Conservation (phyloP, 1,140 invertebrate genomes). For the Heliconius himera region DNA sequence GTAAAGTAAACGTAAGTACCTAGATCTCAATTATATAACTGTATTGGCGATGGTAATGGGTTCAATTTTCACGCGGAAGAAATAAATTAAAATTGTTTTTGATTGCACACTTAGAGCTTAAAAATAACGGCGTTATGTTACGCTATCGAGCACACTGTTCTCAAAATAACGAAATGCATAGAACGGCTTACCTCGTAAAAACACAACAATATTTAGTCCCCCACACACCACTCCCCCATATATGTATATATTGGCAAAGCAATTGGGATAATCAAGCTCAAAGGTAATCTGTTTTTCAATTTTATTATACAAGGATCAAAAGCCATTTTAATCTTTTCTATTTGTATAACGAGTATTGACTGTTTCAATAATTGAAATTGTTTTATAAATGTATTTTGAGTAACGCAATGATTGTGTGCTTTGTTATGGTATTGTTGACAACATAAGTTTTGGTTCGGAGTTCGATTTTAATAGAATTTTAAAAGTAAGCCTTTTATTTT, state of each 20-base stretch:
- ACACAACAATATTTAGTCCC: not conserved
- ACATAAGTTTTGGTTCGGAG: not conserved
- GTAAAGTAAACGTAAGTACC: too few species aligned
- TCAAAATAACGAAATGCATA: too few species aligned
- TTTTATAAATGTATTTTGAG: not conserved
- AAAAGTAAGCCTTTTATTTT: too few species aligned
- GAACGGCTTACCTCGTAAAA: not conserved
- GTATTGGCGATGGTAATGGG: too few species aligned
- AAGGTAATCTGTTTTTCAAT: constrained; percentile 15
- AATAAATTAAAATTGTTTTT: not conserved
- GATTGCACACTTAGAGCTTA: too few species aligned
- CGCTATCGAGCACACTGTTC: too few species aligned
- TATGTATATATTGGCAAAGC: not conserved
- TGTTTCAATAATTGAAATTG: constrained; percentile 11
- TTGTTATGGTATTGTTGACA: not conserved
- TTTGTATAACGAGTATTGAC: constrained; percentile 12
- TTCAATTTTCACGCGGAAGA: too few species aligned
- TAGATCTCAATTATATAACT: too few species aligned
- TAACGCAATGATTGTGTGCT: not conserved
- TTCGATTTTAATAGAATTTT: too few species aligned
- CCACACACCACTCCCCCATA: not conserved
- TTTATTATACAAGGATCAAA: constrained; percentile 14
- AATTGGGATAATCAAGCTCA: constrained; percentile 11
- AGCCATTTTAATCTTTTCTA: constrained; percentile 13
- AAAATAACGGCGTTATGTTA: too few species aligned